Evolutionary conservation across 1,140 invertebrate genomes (phyloP), one percentile per base, ranked within the genome.

Genomic region (Cyclina sinensis): DNA sequence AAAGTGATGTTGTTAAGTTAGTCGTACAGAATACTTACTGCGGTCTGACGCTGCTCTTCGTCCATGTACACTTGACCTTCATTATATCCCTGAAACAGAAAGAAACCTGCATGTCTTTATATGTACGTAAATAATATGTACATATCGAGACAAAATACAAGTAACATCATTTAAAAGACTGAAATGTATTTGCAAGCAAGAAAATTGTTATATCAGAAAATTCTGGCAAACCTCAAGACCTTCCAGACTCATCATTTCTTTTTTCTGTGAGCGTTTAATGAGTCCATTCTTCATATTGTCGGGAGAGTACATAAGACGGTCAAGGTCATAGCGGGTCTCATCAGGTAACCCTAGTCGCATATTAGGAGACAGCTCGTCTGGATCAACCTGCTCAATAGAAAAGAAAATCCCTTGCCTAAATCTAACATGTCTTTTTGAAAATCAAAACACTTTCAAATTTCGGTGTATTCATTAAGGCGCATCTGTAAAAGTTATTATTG

Each of bases 271-370:
- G 14, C 32, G 62, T 12, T 80, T 87, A 27, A 80, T 68, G 39
- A 79, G 48, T 0, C 85, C 76, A 65, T 87, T 87, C 27, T 87
- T 87, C 82, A 54, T 73, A 51, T 76, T 62, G 11, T 87, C 85
- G 0, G 85, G 85, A 14, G 85, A 87, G 74, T 68, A 87, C 85
- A 92, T 89, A 4, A 92, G 78, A 21, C 90, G 79, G 62, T 90
- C 88, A 87, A 92, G 87, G 57, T 92, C 88, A 74, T 92, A 92
- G n/a, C 89, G 80, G 3, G 91, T 90, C 32, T 92, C 91, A 48
- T 92, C 91, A 16, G 91, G 91, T 3, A 92, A 81, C 65, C 91
- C 91, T 9, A 91, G 83, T n/a, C 89, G 65, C 83, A 92, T 86
- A 32, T 85, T 88, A 11, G 90, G 90, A 37, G 86, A 89, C 0